Base-by-base conservation (phyloP, 2,113 vertebrate genomes). In the Entosphenus tridentatus region DNA sequence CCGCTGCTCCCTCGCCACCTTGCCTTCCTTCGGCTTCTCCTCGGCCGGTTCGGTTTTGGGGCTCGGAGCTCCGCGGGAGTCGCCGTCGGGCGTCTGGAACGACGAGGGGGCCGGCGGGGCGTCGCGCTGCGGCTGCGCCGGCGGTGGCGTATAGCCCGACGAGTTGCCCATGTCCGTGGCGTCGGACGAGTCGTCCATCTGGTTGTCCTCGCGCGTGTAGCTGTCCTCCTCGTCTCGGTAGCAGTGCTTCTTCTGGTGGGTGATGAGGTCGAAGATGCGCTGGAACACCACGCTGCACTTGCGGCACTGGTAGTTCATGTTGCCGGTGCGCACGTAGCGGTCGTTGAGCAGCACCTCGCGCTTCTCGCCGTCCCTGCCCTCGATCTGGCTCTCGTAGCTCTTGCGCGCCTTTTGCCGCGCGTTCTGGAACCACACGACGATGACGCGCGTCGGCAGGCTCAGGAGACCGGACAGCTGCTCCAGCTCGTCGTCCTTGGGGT, bases 401-500 rank as follows among this genome's bases (percentile, higher is more conserved):
- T 98, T 98, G 13, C 93, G 84, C n/a, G 93, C 93, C 78, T 98
- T 98, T 74, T 98, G 93, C 2, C 93, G 84, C 55, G 93, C 89
- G 71, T 98, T 98, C 80, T 98, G 93, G 77, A 98, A 98, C 93
- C 93, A 98, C 2, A 98, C 93, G 0, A 98, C 93, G 75, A 98
- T 98, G 67, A 98, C 93, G 57, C 93, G 82, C 55, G 89, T 86
- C 55, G 89, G 87, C 7, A 98, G 78, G 72, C 91, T 96, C 72
- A 98, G 89, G n/a, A 97, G 92, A 10, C 90, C 96, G 58, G 93
- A 98, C 17, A 98, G 88, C 69, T 98, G 93, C 70, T 98, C 93
- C 1, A 98, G 96, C 81, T 98, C 93, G 75, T 98, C 93, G 78
- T 98, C 93, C 74, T 98, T 98, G 56, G 93, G 93, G 77, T 98